Conservation (phyloP, 2,797 vertebrate species). For the Chelonia mydas region DNA sequence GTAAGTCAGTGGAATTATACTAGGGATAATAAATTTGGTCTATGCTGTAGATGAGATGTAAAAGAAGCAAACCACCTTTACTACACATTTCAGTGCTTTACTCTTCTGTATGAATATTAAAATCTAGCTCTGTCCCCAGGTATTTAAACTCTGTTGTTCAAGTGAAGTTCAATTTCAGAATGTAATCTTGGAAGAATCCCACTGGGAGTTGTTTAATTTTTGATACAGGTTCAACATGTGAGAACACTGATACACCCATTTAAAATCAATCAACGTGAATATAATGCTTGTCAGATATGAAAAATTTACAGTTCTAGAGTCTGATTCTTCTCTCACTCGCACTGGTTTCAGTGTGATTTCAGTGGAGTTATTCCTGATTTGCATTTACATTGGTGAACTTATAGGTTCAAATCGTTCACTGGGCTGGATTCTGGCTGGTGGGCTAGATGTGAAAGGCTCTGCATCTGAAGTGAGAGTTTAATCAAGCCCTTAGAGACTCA, state of each 20-base stretch:
- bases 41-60: background rate
- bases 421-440: background rate
- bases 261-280: constrained; percentile 63
- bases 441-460: background rate
- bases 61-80: background rate
- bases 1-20: background rate
- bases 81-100: constrained; percentile 12
- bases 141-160: constrained; percentile 56
- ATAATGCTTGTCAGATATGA: constrained; percentile 41
- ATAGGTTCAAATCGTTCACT: background rate
- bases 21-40: background rate
- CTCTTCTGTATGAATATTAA: constrained; percentile 33
- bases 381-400: background rate
- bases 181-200: constrained; percentile 53
- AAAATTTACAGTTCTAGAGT: constrained; percentile 50
- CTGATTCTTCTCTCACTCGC: constrained; percentile 45
- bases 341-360: background rate
- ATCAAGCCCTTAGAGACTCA: background rate
- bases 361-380: background rate
- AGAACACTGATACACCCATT: constrained; percentile 57
- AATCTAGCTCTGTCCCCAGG: constrained; percentile 35
- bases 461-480: background rate
- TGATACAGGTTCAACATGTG: constrained; percentile 54
- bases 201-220: constrained; percentile 50
- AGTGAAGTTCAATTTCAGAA: constrained; percentile 62